These are phyloP conservation scores for Phocides pigmalion DNA, from an alignment of 1,140 invertebrate genomes.

Conservation along the genomic window DNA sequence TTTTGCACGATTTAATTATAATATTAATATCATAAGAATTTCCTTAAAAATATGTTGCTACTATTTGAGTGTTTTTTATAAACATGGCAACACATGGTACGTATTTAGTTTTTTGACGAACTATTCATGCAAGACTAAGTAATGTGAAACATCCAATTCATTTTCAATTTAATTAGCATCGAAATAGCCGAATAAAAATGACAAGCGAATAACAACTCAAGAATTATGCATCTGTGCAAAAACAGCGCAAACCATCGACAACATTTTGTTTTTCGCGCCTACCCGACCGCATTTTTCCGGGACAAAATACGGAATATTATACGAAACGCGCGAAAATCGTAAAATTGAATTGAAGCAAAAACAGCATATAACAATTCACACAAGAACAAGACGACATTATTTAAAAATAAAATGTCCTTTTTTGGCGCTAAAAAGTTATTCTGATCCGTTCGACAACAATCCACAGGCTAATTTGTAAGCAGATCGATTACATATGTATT, in stretches of 20 bases:
- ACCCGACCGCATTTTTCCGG: conserved; percentile 8
- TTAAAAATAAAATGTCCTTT: conserved; percentile 19
- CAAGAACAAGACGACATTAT: not conserved
- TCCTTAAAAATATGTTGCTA: too few species aligned
- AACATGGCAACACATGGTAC: too few species aligned
- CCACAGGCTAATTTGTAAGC: conserved; percentile 19
- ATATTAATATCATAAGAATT: too few species aligned
- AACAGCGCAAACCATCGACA: conserved; percentile 10
- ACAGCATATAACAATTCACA: not conserved
- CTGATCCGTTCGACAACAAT: conserved; percentile 9
- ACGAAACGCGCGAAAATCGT: conserved; percentile 18
- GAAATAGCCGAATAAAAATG: conserved; percentile 11
- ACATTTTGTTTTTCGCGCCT: conserved; percentile 12
- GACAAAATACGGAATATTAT: conserved; percentile 13
- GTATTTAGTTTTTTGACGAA: too few species aligned
- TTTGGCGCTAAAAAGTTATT: conserved; percentile 22
- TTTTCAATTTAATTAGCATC: conserved; percentile 26
- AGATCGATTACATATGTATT: conserved; percentile 24
- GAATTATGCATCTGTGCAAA: conserved; percentile 31
- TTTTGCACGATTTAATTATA: too few species aligned
- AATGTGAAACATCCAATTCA: conserved; percentile 19
- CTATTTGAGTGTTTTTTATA: too few species aligned
- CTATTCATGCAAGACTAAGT: not conserved
- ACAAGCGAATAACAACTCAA: conserved; percentile 10
- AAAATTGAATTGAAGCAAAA: conserved; percentile 22